A percentile compares a stretch with the other conserved stretches of the same genome.
These are phyloP conservation scores for Samia ricini DNA, from an alignment of 1,140 invertebrate species.

Conservation along the genomic window DNA sequence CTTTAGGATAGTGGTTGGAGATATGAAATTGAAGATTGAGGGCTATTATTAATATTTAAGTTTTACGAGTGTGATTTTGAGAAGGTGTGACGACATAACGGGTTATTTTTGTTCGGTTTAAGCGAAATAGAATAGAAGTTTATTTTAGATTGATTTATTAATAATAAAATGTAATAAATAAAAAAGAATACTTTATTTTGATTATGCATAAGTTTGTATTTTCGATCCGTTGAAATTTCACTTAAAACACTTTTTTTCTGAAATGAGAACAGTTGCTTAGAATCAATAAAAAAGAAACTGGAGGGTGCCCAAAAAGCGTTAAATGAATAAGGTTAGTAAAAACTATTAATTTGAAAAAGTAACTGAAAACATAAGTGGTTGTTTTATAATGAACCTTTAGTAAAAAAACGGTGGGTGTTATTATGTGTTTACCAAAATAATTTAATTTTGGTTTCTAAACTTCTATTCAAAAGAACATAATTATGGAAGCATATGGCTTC, in stretches of 20 bases:
- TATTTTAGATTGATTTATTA: too few relatives aligned
- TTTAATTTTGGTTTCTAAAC: slow-evolving; percentile 51
- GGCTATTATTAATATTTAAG: too few relatives aligned
- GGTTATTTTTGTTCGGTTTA: too few relatives aligned
- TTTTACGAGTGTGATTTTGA: too few relatives aligned
- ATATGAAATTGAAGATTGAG: too few relatives aligned
- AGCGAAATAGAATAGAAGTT: too few relatives aligned
- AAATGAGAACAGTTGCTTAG: not conserved
- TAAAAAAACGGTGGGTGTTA: slow-evolving; percentile 36
- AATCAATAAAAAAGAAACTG: not conserved
- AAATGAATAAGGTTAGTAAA: slow-evolving; percentile 39
- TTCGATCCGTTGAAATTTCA: not conserved
- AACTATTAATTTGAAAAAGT: slow-evolving; percentile 29
- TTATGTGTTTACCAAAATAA: slow-evolving; percentile 39
- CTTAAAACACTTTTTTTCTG: not conserved
- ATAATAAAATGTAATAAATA: too few relatives aligned
- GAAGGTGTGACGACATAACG: too few relatives aligned
- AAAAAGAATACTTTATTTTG: too few relatives aligned
- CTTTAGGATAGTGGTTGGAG: too few relatives aligned
- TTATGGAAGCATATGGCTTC: slow-evolving; percentile 49
- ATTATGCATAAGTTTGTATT: not conserved
- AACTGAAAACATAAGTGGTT: not conserved
- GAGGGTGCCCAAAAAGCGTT: slow-evolving; percentile 21
- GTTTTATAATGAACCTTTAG: slow-evolving; percentile 30
- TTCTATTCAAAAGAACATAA: slow-evolving; percentile 42